These are phyloP conservation scores for Amblyteles armatorius DNA, from an alignment of 2,888 invertebrate species.

Conservation along the genomic window DNA sequence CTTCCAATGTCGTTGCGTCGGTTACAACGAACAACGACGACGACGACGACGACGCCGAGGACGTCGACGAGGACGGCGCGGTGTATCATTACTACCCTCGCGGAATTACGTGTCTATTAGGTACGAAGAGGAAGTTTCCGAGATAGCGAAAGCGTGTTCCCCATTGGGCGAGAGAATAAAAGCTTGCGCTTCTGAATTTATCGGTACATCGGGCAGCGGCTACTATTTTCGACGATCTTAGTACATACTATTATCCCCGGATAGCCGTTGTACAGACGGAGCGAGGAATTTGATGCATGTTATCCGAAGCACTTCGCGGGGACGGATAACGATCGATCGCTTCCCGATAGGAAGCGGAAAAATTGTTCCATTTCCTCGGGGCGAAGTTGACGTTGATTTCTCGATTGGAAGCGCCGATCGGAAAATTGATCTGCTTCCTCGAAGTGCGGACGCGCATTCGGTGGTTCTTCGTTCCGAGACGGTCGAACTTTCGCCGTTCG, in stretches of 20 bases:
- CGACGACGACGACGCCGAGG: conserved; percentile 59
- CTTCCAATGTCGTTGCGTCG: conserved; percentile 62
- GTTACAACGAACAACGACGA: conserved; percentile 32
- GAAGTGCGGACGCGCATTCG: neutral
- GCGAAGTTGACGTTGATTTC: neutral
- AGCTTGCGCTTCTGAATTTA: conserved; percentile 44
- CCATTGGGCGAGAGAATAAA: conserved; percentile 2
- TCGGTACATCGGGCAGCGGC: conserved; percentile 14
- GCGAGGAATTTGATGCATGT: conserved; percentile 12
- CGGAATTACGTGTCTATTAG: conserved; percentile 70
- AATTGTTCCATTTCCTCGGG: neutral
- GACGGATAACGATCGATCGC: conserved; percentile 14
- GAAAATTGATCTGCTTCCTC: neutral
- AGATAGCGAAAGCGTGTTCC: conserved; percentile 17
- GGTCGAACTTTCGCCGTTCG: neutral
- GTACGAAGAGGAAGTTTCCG: conserved; percentile 39
- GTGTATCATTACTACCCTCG: conserved; percentile 66
- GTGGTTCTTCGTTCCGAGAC: neutral
- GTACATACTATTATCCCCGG: conserved; percentile 11
- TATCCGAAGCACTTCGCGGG: neutral
- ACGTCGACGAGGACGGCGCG: conserved; percentile 35
- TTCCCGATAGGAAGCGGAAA: conserved; percentile 11
- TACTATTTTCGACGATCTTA: conserved; percentile 5
- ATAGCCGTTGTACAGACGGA: neutral
- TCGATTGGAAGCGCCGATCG: neutral